Evolutionary conservation across 2,888 invertebrate genomes (phyloP).

Genomic region (Ctena decussata): DNA sequence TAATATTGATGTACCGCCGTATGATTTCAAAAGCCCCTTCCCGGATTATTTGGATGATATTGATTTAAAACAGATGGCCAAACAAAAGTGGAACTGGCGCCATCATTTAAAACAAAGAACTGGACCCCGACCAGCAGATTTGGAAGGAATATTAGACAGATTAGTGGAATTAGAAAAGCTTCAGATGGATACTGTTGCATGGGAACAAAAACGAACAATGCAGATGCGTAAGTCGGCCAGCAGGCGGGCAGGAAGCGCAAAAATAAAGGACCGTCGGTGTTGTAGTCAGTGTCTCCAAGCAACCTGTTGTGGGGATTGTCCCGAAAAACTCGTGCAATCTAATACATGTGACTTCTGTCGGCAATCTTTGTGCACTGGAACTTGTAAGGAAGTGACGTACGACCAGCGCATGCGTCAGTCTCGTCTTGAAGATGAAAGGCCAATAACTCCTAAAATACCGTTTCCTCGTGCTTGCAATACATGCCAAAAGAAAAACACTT

Average conservation of each 20-base stretch:
- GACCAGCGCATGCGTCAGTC: constrained; percentile 78
- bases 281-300: constrained; percentile 79
- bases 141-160: constrained; percentile 73
- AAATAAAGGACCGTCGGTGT: constrained; percentile 76
- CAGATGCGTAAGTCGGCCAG: constrained; percentile 63
- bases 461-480: constrained; percentile 73
- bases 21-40: constrained; percentile 75
- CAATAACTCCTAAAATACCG: constrained; percentile 56
- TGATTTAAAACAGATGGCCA: constrained; percentile 72
- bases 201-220: constrained; percentile 72
- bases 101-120: constrained; percentile 67
- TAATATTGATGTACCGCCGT: constrained; percentile 75
- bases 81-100: constrained; percentile 75
- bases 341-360: constrained; percentile 73
- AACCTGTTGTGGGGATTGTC: constrained; percentile 82
- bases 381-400: constrained; percentile 75
- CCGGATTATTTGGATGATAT: constrained; percentile 72
- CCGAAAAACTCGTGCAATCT: constrained; percentile 72
- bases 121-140: constrained; percentile 45
- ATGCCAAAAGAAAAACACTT: constrained; percentile 74
- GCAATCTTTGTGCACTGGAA: constrained; percentile 73
- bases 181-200: constrained; percentile 78
- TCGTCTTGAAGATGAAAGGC: constrained; percentile 65
- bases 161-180: constrained; percentile 77
- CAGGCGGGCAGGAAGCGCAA: constrained; percentile 60